Evolutionary conservation across 1,140 invertebrate genomes (phyloP), one percentile per base, ranked within the genome.

Genomic region (Ditylenchus dipsaci): DNA sequence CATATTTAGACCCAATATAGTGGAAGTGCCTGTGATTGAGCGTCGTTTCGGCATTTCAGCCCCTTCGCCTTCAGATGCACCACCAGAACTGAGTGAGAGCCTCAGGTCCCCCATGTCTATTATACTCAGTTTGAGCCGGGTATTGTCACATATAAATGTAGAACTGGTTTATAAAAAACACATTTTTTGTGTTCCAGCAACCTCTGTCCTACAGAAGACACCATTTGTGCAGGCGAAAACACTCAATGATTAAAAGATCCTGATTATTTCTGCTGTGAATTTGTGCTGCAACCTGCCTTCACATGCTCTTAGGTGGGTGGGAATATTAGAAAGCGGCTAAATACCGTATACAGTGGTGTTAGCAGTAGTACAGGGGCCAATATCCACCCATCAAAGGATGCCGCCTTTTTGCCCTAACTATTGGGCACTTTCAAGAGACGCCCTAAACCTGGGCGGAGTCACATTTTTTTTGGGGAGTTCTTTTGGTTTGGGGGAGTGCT

Each of bases 221-320:
- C 15, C 43, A 74, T n/a, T 29, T 74, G 11, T 76, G 43, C 21
- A 74, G 19, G 23, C 29, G 33, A 53, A 78, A 76, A 42, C 73
- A 74, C 17, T 70, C 77, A 13, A 81, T 80, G 78, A 78, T 80
- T 11, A 69, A 79, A 49, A 45, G 78, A 30, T 80, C 78, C 64
- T 82, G 17, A 64, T 82, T 8, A 82, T 80, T 30, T 80, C 78
- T 11, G 79, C 63, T 1, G 19, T 81, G n/a, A 80, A 80, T 60
- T 64, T 80, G 15, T 64, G 76, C 26, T 79, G 80, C 27, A 80
- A 80, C 59, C 63, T 80, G 13, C 78, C 78, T n/a, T 68, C 78
- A 3, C 79, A 80, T 62, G 72, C 76, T 11, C 49, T 80, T 1
- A 59, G 78, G 13, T 72, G 67, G 17, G 47, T 77, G 26, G 63